Evolutionary conservation across 2,797 vertebrate species (phyloP).

Genomic region (Sebastes cheni): DNA sequence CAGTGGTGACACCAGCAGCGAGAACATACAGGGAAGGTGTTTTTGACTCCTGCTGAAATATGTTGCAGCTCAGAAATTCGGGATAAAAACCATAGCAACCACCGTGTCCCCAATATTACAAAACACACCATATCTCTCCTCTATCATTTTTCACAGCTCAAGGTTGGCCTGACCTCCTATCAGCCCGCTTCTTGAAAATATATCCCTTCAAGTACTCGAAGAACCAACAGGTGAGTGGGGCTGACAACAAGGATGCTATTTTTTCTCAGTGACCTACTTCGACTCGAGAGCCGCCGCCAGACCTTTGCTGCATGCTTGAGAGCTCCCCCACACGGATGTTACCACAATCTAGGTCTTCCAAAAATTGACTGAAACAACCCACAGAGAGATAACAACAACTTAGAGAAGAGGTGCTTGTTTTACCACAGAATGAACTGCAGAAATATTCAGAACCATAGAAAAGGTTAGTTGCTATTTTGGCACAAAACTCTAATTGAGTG

Average conservation of each 20-base stretch:
- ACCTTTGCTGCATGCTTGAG: conserved; percentile 43
- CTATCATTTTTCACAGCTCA: conserved; percentile 31
- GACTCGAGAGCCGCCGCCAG: conserved; percentile 32
- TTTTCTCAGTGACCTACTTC: conserved; percentile 68
- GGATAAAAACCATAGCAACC: conserved; percentile 9
- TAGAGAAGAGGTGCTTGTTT: not conserved
- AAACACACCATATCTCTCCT: not conserved
- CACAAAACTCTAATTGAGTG: not conserved
- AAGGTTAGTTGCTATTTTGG: not conserved
- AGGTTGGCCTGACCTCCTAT: conserved; percentile 63
- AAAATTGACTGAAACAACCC: conserved; percentile 19
- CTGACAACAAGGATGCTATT: conserved; percentile 72
- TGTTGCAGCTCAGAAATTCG: conserved; percentile 6
- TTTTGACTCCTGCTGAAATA: conserved; percentile 10
- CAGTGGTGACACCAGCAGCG: not conserved
- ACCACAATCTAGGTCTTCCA: conserved; percentile 17
- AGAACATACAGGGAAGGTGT: not conserved
- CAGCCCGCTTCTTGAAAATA: conserved; percentile 52
- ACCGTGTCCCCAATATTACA: not conserved
- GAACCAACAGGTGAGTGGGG: conserved; percentile 60
- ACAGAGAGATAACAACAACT: not conserved
- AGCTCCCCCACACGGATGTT: conserved; percentile 7
- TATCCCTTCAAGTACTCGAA: conserved; percentile 41
- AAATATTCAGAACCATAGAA: not conserved
- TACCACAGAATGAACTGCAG: not conserved